Conservation (phyloP, 2,888 invertebrate species). For the Volucella zonaria region DNA sequence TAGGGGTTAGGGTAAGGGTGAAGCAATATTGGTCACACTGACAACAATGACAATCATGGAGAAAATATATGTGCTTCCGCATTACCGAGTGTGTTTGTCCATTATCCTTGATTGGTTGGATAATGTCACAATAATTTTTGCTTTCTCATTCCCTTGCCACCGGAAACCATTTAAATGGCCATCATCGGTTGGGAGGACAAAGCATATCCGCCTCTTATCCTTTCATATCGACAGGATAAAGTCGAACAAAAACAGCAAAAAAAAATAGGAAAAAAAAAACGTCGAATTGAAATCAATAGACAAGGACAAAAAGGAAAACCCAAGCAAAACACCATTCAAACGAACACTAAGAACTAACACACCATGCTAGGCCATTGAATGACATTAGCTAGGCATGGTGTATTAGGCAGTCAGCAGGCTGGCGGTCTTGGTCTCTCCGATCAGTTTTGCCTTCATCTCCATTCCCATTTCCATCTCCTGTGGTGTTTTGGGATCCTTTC, state of each 20-base stretch:
- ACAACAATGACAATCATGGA: constrained; percentile 47
- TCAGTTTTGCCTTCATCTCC: too few species aligned
- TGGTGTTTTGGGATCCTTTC: constrained; percentile 61
- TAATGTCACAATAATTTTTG: constrained; percentile 69
- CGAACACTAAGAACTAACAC: constrained; percentile 56
- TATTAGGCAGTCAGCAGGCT: background rate
- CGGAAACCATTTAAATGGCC: constrained; percentile 68
- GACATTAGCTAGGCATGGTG: constrained; percentile 9
- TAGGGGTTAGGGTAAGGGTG: too few species aligned
- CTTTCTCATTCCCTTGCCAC: constrained; percentile 17
- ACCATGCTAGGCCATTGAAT: constrained; percentile 23
- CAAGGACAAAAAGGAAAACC: constrained; percentile 53
- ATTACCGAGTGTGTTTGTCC: constrained; percentile 69
- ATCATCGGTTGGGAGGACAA: constrained; percentile 58
- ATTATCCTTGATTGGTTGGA: constrained; percentile 72
- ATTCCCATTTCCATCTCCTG: constrained; percentile 4
- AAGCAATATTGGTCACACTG: constrained; percentile 32
- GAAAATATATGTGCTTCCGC: constrained; percentile 65
- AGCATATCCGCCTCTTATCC: constrained; percentile 39
- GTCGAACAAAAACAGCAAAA: constrained; percentile 4
- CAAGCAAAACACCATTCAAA: constrained; percentile 58
- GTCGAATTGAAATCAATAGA: constrained; percentile 60
- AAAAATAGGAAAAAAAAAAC: constrained; percentile 10
- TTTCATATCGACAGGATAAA: background rate
- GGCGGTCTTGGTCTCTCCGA: too few species aligned